Percentiles rank a stretch among this genome's conserved stretches.
phyloP scores from a whole-genome alignment of 2,888 invertebrate species.

The Brenthis daphne region DNA sequence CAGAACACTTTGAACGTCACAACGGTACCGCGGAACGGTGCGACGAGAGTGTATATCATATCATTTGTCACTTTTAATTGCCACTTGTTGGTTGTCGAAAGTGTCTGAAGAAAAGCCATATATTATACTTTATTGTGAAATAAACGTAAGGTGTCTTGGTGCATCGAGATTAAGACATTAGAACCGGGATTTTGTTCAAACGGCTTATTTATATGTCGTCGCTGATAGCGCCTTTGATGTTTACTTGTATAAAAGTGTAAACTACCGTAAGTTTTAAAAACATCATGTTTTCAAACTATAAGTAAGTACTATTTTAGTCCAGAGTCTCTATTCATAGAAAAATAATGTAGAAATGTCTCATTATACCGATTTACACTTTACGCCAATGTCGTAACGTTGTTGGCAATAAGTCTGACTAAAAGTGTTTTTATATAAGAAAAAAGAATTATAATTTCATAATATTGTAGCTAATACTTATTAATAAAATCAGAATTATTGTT shows the following conservation, averaged over 20 bases:
- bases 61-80: constrained; percentile 82
- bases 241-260: constrained; percentile 42
- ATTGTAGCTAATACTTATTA: no score
- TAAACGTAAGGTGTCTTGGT: constrained; percentile 48
- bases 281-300: constrained; percentile 13
- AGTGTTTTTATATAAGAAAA: no score
- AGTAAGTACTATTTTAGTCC: not conserved
- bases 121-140: constrained; percentile 78
- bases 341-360: not conserved
- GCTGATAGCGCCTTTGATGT: constrained; percentile 55
- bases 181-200: constrained; percentile 59
- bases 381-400: no score
- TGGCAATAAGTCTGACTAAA: no score
- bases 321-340: not conserved
- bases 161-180: constrained; percentile 66
- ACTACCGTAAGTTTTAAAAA: constrained; percentile 39
- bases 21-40: constrained; percentile 56
- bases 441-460: no score
- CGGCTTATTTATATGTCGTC: constrained; percentile 58
- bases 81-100: constrained; percentile 75
- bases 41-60: constrained; percentile 62
- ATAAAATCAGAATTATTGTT: no score
- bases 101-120: constrained; percentile 65
- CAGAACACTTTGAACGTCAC: constrained; percentile 57
- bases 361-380: no score